These are phyloP conservation scores for Drosophila lacertosa DNA, from an alignment of 1,140 invertebrate species.

Conservation along the genomic window DNA sequence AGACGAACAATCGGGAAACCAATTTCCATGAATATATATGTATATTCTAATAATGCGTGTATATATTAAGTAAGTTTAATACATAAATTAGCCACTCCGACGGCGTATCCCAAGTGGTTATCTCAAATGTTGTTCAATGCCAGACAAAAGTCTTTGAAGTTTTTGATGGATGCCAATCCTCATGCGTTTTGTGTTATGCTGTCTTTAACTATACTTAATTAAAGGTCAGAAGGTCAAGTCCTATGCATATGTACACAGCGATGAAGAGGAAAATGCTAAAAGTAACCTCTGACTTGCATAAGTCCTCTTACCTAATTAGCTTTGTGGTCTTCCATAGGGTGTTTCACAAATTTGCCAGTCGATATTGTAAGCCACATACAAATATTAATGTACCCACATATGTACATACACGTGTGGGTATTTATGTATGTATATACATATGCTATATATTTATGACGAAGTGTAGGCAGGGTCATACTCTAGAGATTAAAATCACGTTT, in stretches of 20 bases:
- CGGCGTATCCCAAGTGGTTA: slow-evolving; percentile 36
- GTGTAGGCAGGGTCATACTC: slow-evolving; percentile 32
- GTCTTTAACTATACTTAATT: not conserved
- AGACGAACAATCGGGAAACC: slow-evolving; percentile 3
- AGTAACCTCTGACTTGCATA: slow-evolving; percentile 33
- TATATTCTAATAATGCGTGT: slow-evolving; percentile 38
- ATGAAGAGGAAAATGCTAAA: slow-evolving; percentile 5
- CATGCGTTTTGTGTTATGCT: slow-evolving; percentile 6
- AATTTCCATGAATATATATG: slow-evolving; percentile 64
- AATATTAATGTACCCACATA: not conserved
- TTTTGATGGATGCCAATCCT: slow-evolving; percentile 37
- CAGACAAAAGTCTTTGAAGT: slow-evolving; percentile 63
- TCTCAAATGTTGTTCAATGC: slow-evolving; percentile 45
- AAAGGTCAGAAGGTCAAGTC: slow-evolving; percentile 29
- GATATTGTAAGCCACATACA: slow-evolving; percentile 4
- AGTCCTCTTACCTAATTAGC: slow-evolving; percentile 52
- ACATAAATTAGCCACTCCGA: slow-evolving; percentile 49
- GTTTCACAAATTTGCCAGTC: slow-evolving; percentile 52
- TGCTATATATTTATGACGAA: slow-evolving; percentile 1
- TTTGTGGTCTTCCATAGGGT: slow-evolving; percentile 19
- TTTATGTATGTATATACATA: slow-evolving; percentile 9
- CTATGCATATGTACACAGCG: slow-evolving; percentile 30
- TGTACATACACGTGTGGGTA: not conserved
- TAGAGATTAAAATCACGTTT: slow-evolving; percentile 66
- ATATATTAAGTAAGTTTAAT: slow-evolving; percentile 30